Evolutionary conservation across 2,113 vertebrate genomes (phyloP), one percentile per base, ranked within the genome.

Genomic region (Numenius arquata): DNA sequence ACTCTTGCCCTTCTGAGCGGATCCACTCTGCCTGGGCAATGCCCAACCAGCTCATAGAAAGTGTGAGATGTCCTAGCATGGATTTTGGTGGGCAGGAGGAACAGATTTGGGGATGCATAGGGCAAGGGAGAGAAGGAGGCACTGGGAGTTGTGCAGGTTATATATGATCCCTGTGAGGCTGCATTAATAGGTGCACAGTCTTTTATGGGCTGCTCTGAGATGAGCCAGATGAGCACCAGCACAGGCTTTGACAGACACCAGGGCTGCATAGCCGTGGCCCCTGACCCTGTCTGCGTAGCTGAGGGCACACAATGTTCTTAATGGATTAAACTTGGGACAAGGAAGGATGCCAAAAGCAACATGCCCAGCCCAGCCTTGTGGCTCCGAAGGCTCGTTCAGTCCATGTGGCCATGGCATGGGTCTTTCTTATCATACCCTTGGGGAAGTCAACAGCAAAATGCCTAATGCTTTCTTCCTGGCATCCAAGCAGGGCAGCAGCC

Each of bases 101-200:
- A 27, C 26, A 45, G 47, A 70, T 62, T 4, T 62, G 15, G 38
- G 32, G 38, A 38, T 27, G 21, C 38, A 52, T 17, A 26, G 25
- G 45, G 8, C 32, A 43, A 34, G 27, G 38, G 15, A 68, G 16
- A 50, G 36, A 70, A 53, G 13, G 55, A 34, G 18, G 29, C 58
- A 41, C 25, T 38, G 65, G 27, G 19, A 71, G 22, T 40, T 47
- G 48, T 17, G 10, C 8, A 23, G 47, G 40, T 47, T 34, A 52
- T 27, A 8, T 23, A 45, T 1, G 6, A 19, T 55, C 34, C 36
- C 14, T 2, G 1, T 0, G 7, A 47, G 12, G 15, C 23, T 83
- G 29, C 29, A n/a, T 40, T 38, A 67, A 52, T 22, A 61, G 38
- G 34, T 36, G 18, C 8, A 45, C 0, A 2, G 11, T 50, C 59